phyloP scores from a whole-genome alignment of 1,140 invertebrate genomes.

The Camponotus floridanus region DNA sequence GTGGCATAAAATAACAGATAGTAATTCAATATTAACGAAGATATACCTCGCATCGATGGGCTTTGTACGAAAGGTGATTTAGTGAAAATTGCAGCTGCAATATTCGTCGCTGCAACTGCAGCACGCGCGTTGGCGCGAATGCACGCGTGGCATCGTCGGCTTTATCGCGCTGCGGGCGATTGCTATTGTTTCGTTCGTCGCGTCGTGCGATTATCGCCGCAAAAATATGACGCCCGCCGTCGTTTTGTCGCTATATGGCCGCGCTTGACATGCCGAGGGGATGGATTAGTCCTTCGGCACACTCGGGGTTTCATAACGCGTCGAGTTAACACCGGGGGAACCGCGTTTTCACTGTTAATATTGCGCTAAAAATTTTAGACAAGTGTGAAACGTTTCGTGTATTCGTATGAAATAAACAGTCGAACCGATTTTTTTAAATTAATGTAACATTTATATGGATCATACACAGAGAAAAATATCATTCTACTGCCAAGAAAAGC shows the following conservation, averaged over 20 bases:
- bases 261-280: slow-evolving; percentile 19
- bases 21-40: not conserved
- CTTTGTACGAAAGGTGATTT: not conserved
- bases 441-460: not conserved
- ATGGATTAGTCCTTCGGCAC: slow-evolving; percentile 19
- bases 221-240: slow-evolving; percentile 37
- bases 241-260: slow-evolving; percentile 22
- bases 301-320: slow-evolving; percentile 21
- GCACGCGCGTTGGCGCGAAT: slow-evolving; percentile 28
- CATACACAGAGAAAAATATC: not conserved
- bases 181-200: slow-evolving; percentile 39
- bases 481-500: too few relatives aligned
- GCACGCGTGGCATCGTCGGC: slow-evolving; percentile 17
- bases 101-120: slow-evolving; percentile 33
- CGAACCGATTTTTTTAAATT: not conserved
- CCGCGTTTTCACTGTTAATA: not conserved
- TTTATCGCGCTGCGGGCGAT: slow-evolving; percentile 29
- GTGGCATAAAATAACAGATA: not conserved
- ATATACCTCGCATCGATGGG: not conserved
- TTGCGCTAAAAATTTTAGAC: not conserved
- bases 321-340: not conserved
- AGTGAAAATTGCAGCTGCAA: slow-evolving; percentile 12
- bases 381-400: not conserved
- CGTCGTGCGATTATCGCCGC: slow-evolving; percentile 33
- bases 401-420: not conserved